Base-by-base conservation (phyloP, 2,113 vertebrate genomes). In the Apodemus sylvaticus region DNA sequence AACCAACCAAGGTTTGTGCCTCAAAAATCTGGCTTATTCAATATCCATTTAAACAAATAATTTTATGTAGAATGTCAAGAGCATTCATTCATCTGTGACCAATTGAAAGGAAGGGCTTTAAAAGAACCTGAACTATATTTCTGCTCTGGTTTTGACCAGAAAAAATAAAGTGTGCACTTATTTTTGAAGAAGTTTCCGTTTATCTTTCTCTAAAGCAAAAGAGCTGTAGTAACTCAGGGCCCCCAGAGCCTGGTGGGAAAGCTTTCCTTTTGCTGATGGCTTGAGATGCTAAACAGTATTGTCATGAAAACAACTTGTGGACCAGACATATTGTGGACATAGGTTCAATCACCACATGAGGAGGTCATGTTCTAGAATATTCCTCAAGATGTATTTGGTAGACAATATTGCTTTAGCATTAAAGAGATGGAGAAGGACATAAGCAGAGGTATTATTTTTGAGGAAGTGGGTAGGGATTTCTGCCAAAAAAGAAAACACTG, bases 1-100 rank as follows among this genome's bases (percentile, higher is more conserved):
- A 87, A 98, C 93, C 96, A 98, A 96, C 95, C 85, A 97, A 96
- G 94, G 94, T 94, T 95, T 97, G 86, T 96, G 78, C 76, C 95
- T 97, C 90, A 95, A 93, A 86, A 96, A 91, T n/a, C 88, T 96
- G 96, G 94, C 96, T 97, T 98, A 83, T 97, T 93, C 68, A 95
- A 97, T 76, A 94, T 58, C 64, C 94, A 77, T 86, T 98, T 96
- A 11, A 93, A 87, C 95, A 93, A 98, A 95, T 95, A 94, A 92
- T 94, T 97, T 98, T 97, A 71, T 82, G 55, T 48, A 76, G 68
- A 79, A 98, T 95, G 74, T 97, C 96, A 97, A 98, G 92, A 93
- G 95, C 97, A 97, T 94, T 85, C 97, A 77, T 97, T 97, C 97
- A 66, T 97, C 93, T 94, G 92, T 95, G 92, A 95, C 92, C 87